Evolutionary conservation across 2,113 vertebrate genomes (phyloP).

Genomic region (Dasyornis broadbenti): DNA sequence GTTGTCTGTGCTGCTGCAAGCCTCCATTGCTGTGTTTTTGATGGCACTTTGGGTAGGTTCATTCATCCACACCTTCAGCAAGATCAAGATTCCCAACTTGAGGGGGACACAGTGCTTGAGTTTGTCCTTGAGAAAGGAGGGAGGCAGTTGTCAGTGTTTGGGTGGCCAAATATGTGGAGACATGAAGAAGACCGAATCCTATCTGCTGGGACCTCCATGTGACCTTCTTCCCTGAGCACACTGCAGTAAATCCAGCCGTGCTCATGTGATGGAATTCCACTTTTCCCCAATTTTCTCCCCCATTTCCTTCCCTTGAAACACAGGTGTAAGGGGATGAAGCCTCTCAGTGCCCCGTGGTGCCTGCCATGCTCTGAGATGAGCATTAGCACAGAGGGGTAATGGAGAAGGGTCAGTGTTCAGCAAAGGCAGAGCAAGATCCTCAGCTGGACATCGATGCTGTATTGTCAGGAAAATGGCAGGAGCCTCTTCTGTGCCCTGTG

Average conservation of each 20-base stretch:
- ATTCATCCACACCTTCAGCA: neutral
- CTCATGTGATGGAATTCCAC: neutral
- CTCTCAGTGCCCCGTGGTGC: accelerated
- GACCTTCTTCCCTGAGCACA: neutral
- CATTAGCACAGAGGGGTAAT: neutral
- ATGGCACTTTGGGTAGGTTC: neutral
- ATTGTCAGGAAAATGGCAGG: neutral
- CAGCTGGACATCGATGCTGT: neutral
- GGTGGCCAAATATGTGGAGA: neutral
- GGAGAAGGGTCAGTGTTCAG: neutral
- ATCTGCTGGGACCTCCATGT: neutral
- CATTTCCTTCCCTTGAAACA: neutral
- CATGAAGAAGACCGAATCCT: neutral
- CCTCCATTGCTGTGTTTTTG: neutral
- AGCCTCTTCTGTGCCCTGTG: neutral
- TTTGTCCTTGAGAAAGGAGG: neutral
- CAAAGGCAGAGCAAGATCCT: neutral
- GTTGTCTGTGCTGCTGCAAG: neutral
- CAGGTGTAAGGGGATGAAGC: neutral
- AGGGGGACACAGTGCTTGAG: neutral
- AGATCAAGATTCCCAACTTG: neutral
- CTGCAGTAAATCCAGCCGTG: neutral
- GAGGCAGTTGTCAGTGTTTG: neutral
- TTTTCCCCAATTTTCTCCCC: neutral
- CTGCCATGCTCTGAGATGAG: neutral